phyloP scores from a whole-genome alignment of 2,888 invertebrate species.

The Macrostomum cliftonense region DNA sequence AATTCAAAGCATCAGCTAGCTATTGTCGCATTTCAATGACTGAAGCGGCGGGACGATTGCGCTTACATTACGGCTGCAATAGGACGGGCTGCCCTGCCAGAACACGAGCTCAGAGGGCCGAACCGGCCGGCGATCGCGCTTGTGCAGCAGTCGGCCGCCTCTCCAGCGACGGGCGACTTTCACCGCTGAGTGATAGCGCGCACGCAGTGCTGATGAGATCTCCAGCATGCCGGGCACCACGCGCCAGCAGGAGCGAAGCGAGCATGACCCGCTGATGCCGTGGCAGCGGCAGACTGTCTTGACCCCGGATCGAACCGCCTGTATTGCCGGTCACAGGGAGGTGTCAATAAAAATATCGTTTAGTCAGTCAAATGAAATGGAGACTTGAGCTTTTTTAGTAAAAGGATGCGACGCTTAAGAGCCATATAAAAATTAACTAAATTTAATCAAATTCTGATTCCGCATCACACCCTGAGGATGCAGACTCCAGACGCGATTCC shows the following conservation, averaged over 20 bases:
- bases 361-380: no score
- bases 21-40: no score
- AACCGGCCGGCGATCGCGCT: slow-evolving; percentile 36
- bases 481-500: no score
- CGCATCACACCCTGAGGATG: no score
- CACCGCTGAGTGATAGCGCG: slow-evolving; percentile 41
- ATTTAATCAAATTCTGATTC: no score
- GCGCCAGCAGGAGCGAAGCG: slow-evolving; percentile 45
- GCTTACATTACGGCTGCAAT: slow-evolving; percentile 30
- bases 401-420: no score
- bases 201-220: slow-evolving; percentile 42
- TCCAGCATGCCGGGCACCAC: slow-evolving; percentile 42
- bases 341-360: no score
- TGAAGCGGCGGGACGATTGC: no score
- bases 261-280: slow-evolving; percentile 46
- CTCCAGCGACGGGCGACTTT: slow-evolving; percentile 36
- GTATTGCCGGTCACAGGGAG: background rate
- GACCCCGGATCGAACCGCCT: slow-evolving; percentile 40
- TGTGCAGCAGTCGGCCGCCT: slow-evolving; percentile 38
- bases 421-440: no score
- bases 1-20: no score
- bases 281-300: slow-evolving; percentile 44
- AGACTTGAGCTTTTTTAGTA: no score
- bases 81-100: slow-evolving; percentile 44
- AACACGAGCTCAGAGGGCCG: slow-evolving; percentile 42